Conservation (phyloP, 1,140 invertebrate species). For the Nasonia longicornis region DNA sequence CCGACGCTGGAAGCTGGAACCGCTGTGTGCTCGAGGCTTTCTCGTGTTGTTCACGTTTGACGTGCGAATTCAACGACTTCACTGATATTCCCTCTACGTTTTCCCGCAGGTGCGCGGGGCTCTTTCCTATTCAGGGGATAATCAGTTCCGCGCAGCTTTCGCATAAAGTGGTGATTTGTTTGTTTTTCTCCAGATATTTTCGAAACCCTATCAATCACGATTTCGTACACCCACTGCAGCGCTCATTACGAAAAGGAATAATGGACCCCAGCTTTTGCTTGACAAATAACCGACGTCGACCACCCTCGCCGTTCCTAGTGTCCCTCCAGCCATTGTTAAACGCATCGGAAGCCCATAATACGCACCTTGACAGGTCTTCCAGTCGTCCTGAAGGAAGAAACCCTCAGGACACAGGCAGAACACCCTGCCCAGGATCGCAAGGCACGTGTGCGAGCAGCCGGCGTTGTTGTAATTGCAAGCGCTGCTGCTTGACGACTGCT, state of each 20-base stretch:
- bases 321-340: no score
- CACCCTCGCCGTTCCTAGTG: no score
- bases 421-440: constrained; percentile 74
- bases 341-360: background rate
- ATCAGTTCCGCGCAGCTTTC: background rate
- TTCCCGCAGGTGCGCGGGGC: no score
- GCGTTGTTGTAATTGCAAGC: constrained; percentile 75
- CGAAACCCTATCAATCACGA: background rate
- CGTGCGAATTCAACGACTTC: background rate
- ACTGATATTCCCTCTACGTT: background rate
- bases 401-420: constrained; percentile 77
- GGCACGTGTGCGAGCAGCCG: constrained; percentile 73
- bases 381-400: constrained; percentile 71
- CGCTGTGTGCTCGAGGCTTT: background rate
- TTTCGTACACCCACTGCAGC: background rate
- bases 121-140: background rate
- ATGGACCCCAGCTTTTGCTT: background rate
- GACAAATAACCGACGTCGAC: background rate
- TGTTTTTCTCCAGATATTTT: background rate
- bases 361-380: constrained; percentile 72
- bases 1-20: background rate
- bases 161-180: background rate
- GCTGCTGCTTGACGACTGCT: constrained; percentile 51
- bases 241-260: background rate
- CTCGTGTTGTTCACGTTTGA: background rate